These are phyloP conservation scores for Sthenelais limicola DNA, from an alignment of 2,888 invertebrate species.

Conservation along the genomic window DNA sequence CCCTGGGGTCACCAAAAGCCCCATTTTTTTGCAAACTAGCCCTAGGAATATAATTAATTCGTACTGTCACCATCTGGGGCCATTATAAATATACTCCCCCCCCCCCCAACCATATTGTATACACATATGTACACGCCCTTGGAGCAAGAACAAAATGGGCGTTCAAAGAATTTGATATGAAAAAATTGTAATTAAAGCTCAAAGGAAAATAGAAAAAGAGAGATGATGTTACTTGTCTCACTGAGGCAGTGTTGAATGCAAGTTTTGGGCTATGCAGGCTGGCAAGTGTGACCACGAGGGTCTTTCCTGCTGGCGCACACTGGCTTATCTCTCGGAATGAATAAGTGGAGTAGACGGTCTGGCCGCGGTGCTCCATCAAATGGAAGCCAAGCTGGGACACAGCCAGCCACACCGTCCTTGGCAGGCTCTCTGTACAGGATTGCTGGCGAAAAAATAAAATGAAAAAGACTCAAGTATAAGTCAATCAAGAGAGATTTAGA, in stretches of 20 bases:
- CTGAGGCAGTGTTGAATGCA: constrained; percentile 92
- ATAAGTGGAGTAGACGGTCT: constrained; percentile 91
- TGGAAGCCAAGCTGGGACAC: constrained; percentile 94
- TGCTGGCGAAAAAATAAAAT: constrained; percentile 83
- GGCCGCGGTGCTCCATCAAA: constrained; percentile 87
- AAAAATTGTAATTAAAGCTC: no score
- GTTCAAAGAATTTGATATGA: no score
- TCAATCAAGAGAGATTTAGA: neutral
- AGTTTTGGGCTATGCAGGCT: constrained; percentile 91
- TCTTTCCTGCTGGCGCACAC: constrained; percentile 92
- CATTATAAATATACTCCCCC: no score
- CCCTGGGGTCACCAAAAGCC: no score
- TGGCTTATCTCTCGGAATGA: constrained; percentile 91
- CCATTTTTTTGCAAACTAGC: no score
- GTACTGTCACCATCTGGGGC: no score
- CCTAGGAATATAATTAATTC: no score
- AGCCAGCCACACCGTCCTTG: constrained; percentile 91
- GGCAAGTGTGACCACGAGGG: constrained; percentile 93
- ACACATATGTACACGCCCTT: no score
- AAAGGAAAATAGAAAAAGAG: no score
- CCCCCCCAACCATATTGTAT: no score
- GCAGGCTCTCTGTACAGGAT: constrained; percentile 97
- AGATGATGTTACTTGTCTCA: no score
- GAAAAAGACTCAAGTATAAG: constrained; percentile 12
- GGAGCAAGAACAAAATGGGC: no score